Evolutionary conservation across 2,888 invertebrate genomes (phyloP), one percentile per base, ranked within the genome.

Genomic region (Galeopsomyia nigrocyanea): DNA sequence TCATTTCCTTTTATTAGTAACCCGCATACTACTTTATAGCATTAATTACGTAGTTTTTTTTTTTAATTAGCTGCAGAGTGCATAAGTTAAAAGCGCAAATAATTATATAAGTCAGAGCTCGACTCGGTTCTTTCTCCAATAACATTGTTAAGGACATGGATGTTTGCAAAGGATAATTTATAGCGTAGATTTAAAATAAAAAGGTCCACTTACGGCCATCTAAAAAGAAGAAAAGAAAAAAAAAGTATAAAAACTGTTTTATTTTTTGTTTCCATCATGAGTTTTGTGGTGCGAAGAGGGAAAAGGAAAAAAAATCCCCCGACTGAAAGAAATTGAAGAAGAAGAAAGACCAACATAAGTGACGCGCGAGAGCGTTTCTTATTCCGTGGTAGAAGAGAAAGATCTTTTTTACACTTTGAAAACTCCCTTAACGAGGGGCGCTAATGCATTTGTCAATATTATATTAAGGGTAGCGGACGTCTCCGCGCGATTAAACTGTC

Each of bases 401-500:
- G 26, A 13, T 47, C 1, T 26, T 22, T 53, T 67, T 69, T 63
- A 57, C 26, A 7, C 3, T 46, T 21, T 60, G 13, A 46, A 17
- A 2, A 53, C n/a, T 16, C 17, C 31, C 50, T 71, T 46, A 57
- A 71, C 57, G 66, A 66, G 56, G 56, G 56, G 56, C 53, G 55
- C 63, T 62, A 67, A 71, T 67, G 62, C 26, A 71, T 62, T 65
- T 66, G 57, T 68, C 67, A 67, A 67, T 67, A 62, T 67, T 67
- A 9, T 65, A 62, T 57, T 53, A 26, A 16, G 31, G 26, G 2
- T 10, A 17, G 19, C 62, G 31, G 46, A 0, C 26, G 53, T 50
- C 61, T 13, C 53, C 50, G 53, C 31, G 31, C 47, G 39, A 56
- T 50, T 10, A n/a, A 62, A 39, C 17, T 56, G 21, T n/a, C 50